Evolutionary conservation across 2,888 invertebrate species (phyloP).

Genomic region (Molorchus minor): DNA sequence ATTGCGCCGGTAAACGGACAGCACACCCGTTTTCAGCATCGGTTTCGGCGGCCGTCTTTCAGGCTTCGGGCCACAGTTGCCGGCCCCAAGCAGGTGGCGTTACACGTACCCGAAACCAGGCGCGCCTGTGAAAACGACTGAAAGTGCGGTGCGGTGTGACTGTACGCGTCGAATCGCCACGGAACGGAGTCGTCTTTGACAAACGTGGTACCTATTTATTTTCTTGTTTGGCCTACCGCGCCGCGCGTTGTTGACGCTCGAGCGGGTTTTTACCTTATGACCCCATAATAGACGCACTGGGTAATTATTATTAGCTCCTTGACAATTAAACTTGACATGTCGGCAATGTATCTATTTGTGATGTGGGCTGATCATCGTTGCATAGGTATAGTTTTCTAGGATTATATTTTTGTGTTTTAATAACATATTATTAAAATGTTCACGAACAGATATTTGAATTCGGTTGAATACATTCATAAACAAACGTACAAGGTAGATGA

Average conservation of each 20-base stretch:
- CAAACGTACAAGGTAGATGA: too few relatives aligned
- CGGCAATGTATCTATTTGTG: neutral
- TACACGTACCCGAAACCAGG: conserved; percentile 19
- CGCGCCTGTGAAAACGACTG: conserved; percentile 14
- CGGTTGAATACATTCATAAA: too few relatives aligned
- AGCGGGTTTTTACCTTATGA: conserved; percentile 1
- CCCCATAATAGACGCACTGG: neutral
- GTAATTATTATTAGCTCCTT: conserved; percentile 16
- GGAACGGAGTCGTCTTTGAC: neutral
- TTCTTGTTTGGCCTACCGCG: conserved; percentile 1
- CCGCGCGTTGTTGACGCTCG: neutral
- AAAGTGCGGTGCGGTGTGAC: conserved; percentile 15
- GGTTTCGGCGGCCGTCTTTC: conserved; percentile 19
- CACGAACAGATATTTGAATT: too few relatives aligned
- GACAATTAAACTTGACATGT: conserved; percentile 1
- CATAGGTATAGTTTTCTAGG: too few relatives aligned
- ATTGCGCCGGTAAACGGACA: conserved; percentile 21
- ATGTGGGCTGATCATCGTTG: conserved; percentile 1
- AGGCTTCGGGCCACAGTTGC: conserved; percentile 24
- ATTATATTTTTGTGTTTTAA: too few relatives aligned
- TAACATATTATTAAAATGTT: too few relatives aligned
- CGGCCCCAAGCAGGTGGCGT: conserved; percentile 19
- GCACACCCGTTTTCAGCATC: conserved; percentile 19
- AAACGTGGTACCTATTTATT: conserved; percentile 4
- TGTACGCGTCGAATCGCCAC: conserved; percentile 2